These are phyloP conservation scores for Eurosta solidaginis DNA, from an alignment of 1,140 invertebrate genomes.

Conservation along the genomic window DNA sequence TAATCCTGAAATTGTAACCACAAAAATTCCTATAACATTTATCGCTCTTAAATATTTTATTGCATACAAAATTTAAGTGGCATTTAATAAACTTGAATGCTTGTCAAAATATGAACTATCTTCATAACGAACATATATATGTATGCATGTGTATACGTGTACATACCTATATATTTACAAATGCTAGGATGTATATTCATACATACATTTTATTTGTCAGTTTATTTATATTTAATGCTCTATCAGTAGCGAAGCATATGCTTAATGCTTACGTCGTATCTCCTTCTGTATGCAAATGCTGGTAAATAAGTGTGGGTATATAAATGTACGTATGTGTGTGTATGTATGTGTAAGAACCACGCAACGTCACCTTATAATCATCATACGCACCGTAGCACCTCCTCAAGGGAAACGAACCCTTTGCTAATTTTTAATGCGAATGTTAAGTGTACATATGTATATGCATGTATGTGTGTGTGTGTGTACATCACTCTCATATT, in stretches of 20 bases:
- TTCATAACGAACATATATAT: too few species aligned
- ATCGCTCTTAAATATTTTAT: too few species aligned
- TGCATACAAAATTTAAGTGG: too few species aligned
- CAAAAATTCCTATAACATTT: too few species aligned
- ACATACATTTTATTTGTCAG: neutral
- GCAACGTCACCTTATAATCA: neutral
- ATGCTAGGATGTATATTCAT: neutral
- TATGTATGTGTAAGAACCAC: neutral
- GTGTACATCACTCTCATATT: neutral
- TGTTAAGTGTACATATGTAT: too few species aligned
- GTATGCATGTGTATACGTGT: neutral
- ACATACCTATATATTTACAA: neutral
- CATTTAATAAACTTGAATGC: too few species aligned
- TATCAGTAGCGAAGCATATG: neutral
- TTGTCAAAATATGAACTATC: too few species aligned
- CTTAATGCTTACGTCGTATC: neutral
- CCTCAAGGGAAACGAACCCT: conserved; percentile 9
- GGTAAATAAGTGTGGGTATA: neutral
- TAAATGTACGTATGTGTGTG: neutral
- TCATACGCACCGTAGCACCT: conserved; percentile 11
- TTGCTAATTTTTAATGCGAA: conserved; percentile 13
- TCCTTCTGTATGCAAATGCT: neutral
- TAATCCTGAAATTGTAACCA: too few species aligned
- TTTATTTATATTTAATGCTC: neutral
- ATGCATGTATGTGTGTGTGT: too few species aligned